Conservation (phyloP, 2,797 vertebrate genomes). For the Coreius guichenoti region DNA sequence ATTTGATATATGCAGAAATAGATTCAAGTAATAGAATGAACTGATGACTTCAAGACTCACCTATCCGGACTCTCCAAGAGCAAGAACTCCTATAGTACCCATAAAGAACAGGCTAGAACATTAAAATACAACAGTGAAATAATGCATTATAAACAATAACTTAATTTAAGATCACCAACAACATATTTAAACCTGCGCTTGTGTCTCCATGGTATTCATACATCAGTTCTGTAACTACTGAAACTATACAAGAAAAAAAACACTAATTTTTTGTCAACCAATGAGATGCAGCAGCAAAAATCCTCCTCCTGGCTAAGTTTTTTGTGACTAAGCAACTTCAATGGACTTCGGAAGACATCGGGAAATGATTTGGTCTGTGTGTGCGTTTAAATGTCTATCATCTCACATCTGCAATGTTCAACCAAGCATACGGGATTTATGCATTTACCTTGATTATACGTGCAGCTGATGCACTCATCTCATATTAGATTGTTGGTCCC, state of each 20-base stretch:
- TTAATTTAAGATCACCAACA: slow-evolving; percentile 6
- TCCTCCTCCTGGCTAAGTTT: slow-evolving; percentile 75
- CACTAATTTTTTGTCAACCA: slow-evolving; percentile 68
- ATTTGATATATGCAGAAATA: neutral
- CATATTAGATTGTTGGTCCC: slow-evolving; percentile 64
- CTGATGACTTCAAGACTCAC: slow-evolving; percentile 76
- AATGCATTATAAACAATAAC: neutral
- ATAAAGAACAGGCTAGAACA: slow-evolving; percentile 88
- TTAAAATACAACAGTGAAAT: slow-evolving; percentile 27
- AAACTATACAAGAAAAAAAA: slow-evolving; percentile 44
- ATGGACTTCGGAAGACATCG: slow-evolving; percentile 18
- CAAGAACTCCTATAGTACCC: slow-evolving; percentile 98
- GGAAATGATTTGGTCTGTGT: slow-evolving; percentile 58
- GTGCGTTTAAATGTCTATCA: neutral
- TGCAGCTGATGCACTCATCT: slow-evolving; percentile 73
- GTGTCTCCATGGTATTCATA: slow-evolving; percentile 70
- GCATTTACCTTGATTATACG: slow-evolving; percentile 74
- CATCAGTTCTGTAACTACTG: slow-evolving; percentile 13
- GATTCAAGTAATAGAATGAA: neutral
- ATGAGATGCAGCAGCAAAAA: slow-evolving; percentile 65
- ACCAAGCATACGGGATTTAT: neutral
- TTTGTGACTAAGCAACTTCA: slow-evolving; percentile 72
- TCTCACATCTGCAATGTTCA: neutral
- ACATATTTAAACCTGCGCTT: slow-evolving; percentile 74
- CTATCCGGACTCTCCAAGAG: slow-evolving; percentile 95